A percentile compares a stretch with the other conserved stretches of the same genome.
Evolutionary conservation across 1,140 invertebrate species (phyloP).

Genomic region (Zaprionus inermis): DNA sequence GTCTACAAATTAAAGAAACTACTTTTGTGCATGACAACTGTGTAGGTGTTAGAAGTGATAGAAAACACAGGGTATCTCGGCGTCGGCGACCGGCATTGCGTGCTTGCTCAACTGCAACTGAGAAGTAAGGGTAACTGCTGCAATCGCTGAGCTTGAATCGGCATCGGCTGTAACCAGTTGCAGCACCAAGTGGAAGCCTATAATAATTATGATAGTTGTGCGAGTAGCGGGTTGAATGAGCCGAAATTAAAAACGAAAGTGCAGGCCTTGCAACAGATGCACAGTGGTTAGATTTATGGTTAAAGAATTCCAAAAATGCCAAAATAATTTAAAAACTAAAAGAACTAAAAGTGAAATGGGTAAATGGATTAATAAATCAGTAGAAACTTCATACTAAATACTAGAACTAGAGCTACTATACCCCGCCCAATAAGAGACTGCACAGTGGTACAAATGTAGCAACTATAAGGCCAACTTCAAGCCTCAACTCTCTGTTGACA

Average conservation of each 20-base stretch:
- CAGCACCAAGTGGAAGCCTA: conserved; percentile 38
- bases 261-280: conserved; percentile 43
- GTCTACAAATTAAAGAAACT: neutral
- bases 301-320: neutral
- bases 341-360: too few species aligned
- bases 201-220: conserved; percentile 49
- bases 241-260: conserved; percentile 62
- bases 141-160: conserved; percentile 39
- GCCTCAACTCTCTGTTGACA: conserved; percentile 6
- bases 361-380: too few species aligned
- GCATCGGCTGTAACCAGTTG: conserved; percentile 39
- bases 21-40: too few species aligned
- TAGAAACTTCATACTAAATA: too few species aligned
- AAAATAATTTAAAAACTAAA: neutral
- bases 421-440: neutral
- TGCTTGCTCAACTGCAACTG: conserved; percentile 2
- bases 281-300: conserved; percentile 19
- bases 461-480: neutral
- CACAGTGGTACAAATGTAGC: neutral
- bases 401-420: too few species aligned
- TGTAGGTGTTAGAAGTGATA: too few species aligned
- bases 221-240: conserved; percentile 61
- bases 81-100: neutral
- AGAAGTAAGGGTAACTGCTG: conserved; percentile 37
- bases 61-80: neutral